phyloP scores from a whole-genome alignment of 2,888 invertebrate genomes.

The Epiblema foenella region DNA sequence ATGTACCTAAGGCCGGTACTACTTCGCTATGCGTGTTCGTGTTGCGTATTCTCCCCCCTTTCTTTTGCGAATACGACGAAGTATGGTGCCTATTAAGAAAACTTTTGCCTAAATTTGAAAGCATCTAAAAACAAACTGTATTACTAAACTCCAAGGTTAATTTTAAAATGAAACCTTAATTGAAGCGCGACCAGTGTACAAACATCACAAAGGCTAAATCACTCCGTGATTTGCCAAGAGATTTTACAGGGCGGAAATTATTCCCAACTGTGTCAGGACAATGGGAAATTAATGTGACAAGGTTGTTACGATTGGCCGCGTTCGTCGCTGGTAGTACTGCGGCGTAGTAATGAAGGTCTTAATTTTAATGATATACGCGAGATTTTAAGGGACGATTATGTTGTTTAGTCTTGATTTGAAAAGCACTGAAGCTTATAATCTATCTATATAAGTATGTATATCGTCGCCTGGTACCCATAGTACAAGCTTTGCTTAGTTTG shows the following conservation, averaged over 20 bases:
- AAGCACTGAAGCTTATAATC: too few relatives aligned
- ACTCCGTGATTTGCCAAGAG: conserved; percentile 44
- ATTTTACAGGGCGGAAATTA: conserved; percentile 43
- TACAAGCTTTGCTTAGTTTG: too few relatives aligned
- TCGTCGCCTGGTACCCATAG: too few relatives aligned
- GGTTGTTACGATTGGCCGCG: conserved; percentile 22
- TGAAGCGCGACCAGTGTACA: conserved; percentile 2
- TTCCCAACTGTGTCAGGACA: conserved; percentile 21
- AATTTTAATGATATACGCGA: neutral
- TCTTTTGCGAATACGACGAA: too few relatives aligned
- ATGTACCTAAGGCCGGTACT: too few relatives aligned
- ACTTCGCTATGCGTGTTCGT: too few relatives aligned
- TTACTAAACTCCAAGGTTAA: neutral
- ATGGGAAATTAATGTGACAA: conserved; percentile 32
- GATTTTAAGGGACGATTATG: neutral
- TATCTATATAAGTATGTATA: too few relatives aligned
- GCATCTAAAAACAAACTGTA: too few relatives aligned
- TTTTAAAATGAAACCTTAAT: neutral
- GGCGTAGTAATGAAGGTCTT: neutral
- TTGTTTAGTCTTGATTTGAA: neutral
- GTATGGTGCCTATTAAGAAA: too few relatives aligned
- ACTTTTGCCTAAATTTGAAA: neutral
- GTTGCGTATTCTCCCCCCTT: too few relatives aligned
- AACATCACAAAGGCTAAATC: conserved; percentile 34
- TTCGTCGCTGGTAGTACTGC: conserved; percentile 3